Conservation (phyloP, 53 echinoderm and acorn worm genomes). For the Echinometra lucunter region DNA sequence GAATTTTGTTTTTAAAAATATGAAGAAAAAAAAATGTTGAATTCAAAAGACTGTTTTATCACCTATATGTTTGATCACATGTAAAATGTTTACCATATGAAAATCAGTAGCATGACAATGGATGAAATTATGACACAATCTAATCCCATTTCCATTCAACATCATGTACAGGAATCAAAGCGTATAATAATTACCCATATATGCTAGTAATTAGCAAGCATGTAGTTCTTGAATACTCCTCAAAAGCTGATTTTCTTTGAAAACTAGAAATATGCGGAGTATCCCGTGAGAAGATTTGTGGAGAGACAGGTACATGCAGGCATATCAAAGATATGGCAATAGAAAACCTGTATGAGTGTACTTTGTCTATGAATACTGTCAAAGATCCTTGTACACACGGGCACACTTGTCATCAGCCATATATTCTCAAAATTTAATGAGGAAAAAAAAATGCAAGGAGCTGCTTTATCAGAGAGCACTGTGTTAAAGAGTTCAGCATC, state of each 20-base stretch:
- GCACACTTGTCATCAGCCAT: no score
- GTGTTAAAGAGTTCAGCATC: no score
- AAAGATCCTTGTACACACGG: no score
- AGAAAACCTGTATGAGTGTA: not conserved
- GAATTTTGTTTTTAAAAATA: no score
- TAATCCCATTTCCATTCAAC: not conserved
- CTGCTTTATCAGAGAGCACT: no score
- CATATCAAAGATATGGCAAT: not conserved
- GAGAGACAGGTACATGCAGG: no score
- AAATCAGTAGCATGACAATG: not conserved
- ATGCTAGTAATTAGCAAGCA: not conserved
- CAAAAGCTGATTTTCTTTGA: no score
- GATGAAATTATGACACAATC: not conserved
- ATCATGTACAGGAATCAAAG: not conserved
- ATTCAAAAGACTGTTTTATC: not conserved
- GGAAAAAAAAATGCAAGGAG: no score
- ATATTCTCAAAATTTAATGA: no score
- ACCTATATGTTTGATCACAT: not conserved
- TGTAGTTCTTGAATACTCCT: no score
- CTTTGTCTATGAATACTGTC: not conserved
- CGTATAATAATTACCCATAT: not conserved
- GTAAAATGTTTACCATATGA: not conserved
- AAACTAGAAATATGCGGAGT: not conserved
- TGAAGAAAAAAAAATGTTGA: not conserved
- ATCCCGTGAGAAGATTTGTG: not conserved